Evolutionary conservation across 1,140 invertebrate genomes (phyloP).

Genomic region (Brachionus koreanus): DNA sequence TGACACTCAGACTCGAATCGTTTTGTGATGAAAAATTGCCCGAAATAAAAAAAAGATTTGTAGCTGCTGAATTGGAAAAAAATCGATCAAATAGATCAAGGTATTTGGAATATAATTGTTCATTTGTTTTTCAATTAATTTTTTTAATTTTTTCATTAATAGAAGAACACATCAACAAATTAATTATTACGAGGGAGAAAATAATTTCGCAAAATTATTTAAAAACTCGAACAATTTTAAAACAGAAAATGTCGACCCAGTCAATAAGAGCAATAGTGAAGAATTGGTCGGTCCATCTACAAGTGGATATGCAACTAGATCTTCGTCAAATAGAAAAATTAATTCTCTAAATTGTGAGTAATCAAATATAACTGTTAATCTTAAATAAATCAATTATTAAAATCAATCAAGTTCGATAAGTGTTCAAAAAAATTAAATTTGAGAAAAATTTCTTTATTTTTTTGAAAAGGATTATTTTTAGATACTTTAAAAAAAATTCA

Average conservation of each 20-base stretch:
- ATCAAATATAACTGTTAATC: too few relatives aligned
- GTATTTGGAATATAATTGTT: too few relatives aligned
- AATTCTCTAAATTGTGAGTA: constrained; percentile 15
- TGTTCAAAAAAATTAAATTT: too few relatives aligned
- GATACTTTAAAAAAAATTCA: too few relatives aligned
- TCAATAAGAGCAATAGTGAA: not conserved
- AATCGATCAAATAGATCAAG: not conserved
- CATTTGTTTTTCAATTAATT: not conserved
- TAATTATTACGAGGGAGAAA: not conserved
- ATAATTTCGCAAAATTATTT: not conserved
- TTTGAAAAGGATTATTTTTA: too few relatives aligned
- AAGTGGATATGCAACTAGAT: constrained; percentile 9
- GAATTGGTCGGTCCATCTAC: not conserved
- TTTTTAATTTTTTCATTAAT: not conserved
- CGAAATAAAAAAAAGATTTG: not conserved
- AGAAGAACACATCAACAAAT: not conserved
- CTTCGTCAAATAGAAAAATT: constrained; percentile 8
- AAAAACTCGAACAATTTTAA: not conserved
- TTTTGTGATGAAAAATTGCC: not conserved
- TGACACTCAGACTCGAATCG: constrained; percentile 42
- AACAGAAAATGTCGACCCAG: not conserved
- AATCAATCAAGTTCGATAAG: too few relatives aligned
- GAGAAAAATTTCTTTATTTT: too few relatives aligned
- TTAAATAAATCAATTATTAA: too few relatives aligned
- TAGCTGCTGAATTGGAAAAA: not conserved